A percentile compares a stretch with the other conserved stretches of the same genome.
Evolutionary conservation across 2,113 vertebrate genomes (phyloP).

Genomic region (Cyphomyrus discorhynchus): DNA sequence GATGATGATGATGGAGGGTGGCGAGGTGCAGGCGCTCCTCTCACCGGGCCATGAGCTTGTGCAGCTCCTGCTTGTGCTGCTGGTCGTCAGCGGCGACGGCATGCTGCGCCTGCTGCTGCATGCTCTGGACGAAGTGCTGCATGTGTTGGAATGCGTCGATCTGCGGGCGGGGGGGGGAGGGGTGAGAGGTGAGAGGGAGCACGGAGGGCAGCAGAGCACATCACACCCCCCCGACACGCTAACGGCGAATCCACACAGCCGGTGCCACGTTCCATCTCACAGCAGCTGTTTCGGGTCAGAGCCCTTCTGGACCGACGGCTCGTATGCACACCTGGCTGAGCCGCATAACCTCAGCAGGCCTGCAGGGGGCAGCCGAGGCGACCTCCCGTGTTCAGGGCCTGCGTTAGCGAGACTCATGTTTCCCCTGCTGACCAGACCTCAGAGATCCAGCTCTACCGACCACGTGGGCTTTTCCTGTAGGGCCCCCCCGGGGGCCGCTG

Average conservation of each 20-base stretch:
- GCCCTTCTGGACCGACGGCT: background rate
- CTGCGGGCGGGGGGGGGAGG: slow-evolving; percentile 45
- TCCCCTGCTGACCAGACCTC: background rate
- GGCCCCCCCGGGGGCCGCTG: background rate
- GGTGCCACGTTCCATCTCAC: background rate
- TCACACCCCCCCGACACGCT: background rate
- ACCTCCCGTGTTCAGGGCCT: background rate
- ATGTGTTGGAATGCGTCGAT: slow-evolving; percentile 97
- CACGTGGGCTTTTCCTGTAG: background rate
- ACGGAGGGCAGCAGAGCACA: background rate
- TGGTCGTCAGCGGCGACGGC: slow-evolving; percentile 87
- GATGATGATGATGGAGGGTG: background rate
- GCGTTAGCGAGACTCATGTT: background rate
- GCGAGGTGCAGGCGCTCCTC: slow-evolving; percentile 18
- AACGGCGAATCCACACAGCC: background rate
- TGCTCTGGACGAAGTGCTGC: slow-evolving; percentile 93
- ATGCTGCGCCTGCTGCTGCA: slow-evolving; percentile 92
- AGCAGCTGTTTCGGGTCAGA: background rate
- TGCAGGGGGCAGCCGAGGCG: background rate
- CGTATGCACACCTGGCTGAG: background rate
- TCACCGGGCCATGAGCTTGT: slow-evolving; percentile 98
- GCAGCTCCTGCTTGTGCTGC: slow-evolving; percentile 90
- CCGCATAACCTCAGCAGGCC: background rate
- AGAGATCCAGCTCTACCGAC: background rate
- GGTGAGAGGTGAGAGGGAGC: background rate